Evolutionary conservation across 1,140 invertebrate species (phyloP).

Genomic region (Trichogramma pretiosum): DNA sequence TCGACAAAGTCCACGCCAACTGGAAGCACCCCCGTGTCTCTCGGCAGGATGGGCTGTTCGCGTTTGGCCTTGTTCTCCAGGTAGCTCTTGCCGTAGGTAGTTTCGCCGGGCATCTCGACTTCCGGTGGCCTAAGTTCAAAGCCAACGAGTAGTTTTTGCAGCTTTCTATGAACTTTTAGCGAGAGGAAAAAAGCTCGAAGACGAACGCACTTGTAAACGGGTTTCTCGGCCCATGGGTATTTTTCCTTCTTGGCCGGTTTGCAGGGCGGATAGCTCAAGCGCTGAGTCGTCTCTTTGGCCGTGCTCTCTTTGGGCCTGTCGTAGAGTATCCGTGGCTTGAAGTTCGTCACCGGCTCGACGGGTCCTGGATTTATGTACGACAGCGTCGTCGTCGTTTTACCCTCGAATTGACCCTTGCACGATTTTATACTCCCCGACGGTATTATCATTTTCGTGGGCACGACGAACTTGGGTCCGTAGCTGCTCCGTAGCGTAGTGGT

Average conservation of each 20-base stretch:
- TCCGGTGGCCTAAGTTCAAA: conserved; percentile 27
- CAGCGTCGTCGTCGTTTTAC: conserved; percentile 27
- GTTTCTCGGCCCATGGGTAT: conserved; percentile 34
- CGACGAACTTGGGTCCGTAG: conserved; percentile 54
- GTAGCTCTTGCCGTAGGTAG: conserved; percentile 36
- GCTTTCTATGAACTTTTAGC: not conserved
- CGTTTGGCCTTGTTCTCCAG: conserved; percentile 19
- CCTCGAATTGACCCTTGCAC: conserved; percentile 34
- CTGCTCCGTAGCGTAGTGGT: conserved; percentile 60
- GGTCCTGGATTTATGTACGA: conserved; percentile 32
- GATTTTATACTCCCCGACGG: conserved; percentile 41
- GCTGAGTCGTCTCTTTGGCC: conserved; percentile 39
- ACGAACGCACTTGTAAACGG: conserved; percentile 26
- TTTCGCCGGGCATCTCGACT: conserved; percentile 28
- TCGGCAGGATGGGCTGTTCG: conserved; percentile 28
- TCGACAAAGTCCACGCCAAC: conserved; percentile 23
- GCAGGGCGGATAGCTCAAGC: conserved; percentile 34
- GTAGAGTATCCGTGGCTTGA: conserved; percentile 47
- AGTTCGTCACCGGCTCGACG: conserved; percentile 35
- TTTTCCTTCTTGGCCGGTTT: conserved; percentile 25
- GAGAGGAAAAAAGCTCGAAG: no score
- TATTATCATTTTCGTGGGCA: conserved; percentile 33
- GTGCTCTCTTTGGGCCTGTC: conserved; percentile 44
- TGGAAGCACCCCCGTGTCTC: conserved; percentile 18
- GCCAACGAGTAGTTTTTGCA: not conserved